A percentile compares a stretch with the other conserved stretches of the same genome.
These are phyloP conservation scores for Gnathonemus echidnorhynchus DNA, from an alignment of 2,113 vertebrate genomes.

Conservation along the genomic window DNA sequence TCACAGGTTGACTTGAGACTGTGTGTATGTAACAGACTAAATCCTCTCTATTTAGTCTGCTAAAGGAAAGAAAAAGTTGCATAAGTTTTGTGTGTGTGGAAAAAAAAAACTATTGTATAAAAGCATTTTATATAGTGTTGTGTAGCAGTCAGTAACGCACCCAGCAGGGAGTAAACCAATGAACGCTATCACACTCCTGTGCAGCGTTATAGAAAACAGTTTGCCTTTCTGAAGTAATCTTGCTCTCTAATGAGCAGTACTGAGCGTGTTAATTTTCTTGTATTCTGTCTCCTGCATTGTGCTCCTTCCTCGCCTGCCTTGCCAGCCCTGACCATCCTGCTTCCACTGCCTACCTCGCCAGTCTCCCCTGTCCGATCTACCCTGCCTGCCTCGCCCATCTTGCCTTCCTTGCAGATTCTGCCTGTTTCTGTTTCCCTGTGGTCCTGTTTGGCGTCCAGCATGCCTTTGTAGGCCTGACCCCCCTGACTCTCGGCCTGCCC, in stretches of 20 bases:
- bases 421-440: too few species aligned
- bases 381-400: too few species aligned
- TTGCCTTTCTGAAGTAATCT: not conserved
- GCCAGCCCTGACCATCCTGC: too few species aligned
- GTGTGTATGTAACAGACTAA: not conserved
- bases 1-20: not conserved
- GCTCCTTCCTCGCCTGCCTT: too few species aligned
- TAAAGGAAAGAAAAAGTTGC: not conserved
- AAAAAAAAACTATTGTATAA: not conserved
- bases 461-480: too few species aligned
- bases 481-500: too few species aligned
- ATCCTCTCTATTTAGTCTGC: not conserved
- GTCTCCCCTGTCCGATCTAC: too few species aligned
- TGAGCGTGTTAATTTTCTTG: not conserved
- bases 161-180: not conserved
- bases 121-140: not conserved
- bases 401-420: too few species aligned
- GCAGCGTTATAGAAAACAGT: not conserved
- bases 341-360: too few species aligned
- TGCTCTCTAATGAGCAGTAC: not conserved
- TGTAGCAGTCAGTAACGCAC: not conserved
- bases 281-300: not conserved
- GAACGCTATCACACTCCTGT: not conserved
- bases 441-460: too few species aligned
- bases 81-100: not conserved